Conservation (phyloP, 2,888 invertebrate species). For the Xanthia icteritia region DNA sequence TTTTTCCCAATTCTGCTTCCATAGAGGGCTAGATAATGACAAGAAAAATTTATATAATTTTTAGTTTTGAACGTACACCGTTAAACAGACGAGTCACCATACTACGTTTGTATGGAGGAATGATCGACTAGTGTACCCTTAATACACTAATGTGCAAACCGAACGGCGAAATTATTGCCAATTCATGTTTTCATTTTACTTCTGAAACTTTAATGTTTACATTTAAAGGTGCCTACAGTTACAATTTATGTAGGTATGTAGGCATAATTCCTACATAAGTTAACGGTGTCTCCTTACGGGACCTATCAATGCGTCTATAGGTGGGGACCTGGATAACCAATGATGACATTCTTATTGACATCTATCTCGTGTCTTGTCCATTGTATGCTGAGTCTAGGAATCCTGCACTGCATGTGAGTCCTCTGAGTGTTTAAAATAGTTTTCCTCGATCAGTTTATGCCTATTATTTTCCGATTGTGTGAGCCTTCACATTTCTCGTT, state of each 20-base stretch:
- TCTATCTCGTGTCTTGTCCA: neutral
- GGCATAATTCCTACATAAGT: too few species aligned
- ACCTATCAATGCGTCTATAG: too few species aligned
- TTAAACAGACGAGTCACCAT: too few species aligned
- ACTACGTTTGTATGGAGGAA: too few species aligned
- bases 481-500: neutral
- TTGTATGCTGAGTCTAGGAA: neutral
- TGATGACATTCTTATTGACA: neutral
- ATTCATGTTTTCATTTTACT: constrained; percentile 17
- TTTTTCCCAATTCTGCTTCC: too few species aligned
- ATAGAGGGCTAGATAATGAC: too few species aligned
- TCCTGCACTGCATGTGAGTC: neutral
- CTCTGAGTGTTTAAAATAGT: neutral
- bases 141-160: constrained; percentile 56
- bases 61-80: too few species aligned
- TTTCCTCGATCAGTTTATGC: constrained; percentile 11
- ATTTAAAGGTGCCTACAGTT: neutral
- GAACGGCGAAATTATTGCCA: constrained; percentile 8
- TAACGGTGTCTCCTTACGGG: too few species aligned
- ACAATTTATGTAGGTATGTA: too few species aligned
- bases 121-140: too few species aligned
- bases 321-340: too few species aligned
- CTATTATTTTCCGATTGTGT: neutral
- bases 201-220: neutral
- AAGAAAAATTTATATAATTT: too few species aligned